phyloP scores from a whole-genome alignment of 2,797 vertebrate species.

The Gadopsis marmoratus region DNA sequence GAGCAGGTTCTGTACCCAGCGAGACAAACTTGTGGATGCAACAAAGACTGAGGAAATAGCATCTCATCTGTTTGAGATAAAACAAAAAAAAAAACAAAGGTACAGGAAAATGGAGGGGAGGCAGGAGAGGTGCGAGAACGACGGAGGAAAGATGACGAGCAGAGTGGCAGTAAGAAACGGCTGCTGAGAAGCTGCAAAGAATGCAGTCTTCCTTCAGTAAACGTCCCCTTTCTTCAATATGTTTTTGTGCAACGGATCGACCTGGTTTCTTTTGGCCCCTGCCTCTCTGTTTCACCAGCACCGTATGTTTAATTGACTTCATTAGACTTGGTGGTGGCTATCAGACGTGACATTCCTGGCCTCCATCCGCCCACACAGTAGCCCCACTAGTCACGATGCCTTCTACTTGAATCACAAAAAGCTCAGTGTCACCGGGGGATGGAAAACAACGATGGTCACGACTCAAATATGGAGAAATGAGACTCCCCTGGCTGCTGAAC shows the following conservation, averaged over 20 bases:
- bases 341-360: constrained; percentile 67
- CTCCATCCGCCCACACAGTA: constrained; percentile 71
- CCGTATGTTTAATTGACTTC: constrained; percentile 59
- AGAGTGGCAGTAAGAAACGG: background rate
- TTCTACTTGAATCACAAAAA: constrained; percentile 82
- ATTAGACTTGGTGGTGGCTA: constrained; percentile 65
- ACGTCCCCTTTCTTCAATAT: background rate
- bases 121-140: background rate
- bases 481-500: constrained; percentile 41
- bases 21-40: constrained; percentile 19
- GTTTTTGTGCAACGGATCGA: background rate
- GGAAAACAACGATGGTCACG: constrained; percentile 81
- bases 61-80: background rate
- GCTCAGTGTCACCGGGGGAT: constrained; percentile 65
- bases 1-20: constrained; percentile 6
- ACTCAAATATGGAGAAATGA: constrained; percentile 68
- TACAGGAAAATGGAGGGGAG: background rate
- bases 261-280: constrained; percentile 29
- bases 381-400: constrained; percentile 79
- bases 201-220: background rate
- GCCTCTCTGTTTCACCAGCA: constrained; percentile 12
- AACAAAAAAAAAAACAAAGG: too few relatives aligned
- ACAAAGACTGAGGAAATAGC: background rate
- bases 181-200: background rate
- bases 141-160: background rate